Percentiles rank a stretch among this genome's conserved stretches.
Conservation (phyloP, 1,140 invertebrate species). For the Drosophila serrata region DNA sequence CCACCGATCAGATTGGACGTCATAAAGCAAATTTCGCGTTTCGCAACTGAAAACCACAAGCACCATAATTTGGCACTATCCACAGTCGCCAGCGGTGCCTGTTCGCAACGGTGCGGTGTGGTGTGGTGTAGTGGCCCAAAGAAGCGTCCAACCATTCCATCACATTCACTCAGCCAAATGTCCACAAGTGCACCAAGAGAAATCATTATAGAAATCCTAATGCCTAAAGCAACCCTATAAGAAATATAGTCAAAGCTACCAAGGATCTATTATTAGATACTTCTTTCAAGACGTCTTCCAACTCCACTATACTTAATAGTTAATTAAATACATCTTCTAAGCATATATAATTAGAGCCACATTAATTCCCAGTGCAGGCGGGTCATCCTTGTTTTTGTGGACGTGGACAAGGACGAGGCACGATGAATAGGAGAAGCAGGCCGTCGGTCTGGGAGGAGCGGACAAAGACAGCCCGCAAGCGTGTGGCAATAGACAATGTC, state of each 20-base stretch:
- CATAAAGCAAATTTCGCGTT: constrained; percentile 61
- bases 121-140: constrained; percentile 14
- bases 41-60: constrained; percentile 52
- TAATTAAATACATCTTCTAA: no score
- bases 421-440: neutral
- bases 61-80: constrained; percentile 55
- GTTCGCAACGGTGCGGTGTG: constrained; percentile 2
- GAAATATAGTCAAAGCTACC: neutral
- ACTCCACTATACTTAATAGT: no score
- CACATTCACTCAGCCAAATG: constrained; percentile 33
- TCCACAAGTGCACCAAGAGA: constrained; percentile 8
- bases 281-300: neutral
- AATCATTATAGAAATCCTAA: neutral
- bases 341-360: no score
- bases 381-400: constrained; percentile 21
- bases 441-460: constrained; percentile 32
- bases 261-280: neutral
- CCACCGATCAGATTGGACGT: constrained; percentile 21
- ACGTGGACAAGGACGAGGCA: constrained; percentile 2
- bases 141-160: constrained; percentile 59
- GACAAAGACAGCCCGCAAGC: constrained; percentile 60
- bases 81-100: constrained; percentile 38
- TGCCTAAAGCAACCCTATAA: no score
- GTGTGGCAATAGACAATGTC: constrained; percentile 78
- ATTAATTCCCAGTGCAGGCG: constrained; percentile 13